Percentiles rank a stretch among this genome's conserved stretches.
phyloP scores from a whole-genome alignment of 2,113 vertebrate genomes.

The Cathartes aura region DNA sequence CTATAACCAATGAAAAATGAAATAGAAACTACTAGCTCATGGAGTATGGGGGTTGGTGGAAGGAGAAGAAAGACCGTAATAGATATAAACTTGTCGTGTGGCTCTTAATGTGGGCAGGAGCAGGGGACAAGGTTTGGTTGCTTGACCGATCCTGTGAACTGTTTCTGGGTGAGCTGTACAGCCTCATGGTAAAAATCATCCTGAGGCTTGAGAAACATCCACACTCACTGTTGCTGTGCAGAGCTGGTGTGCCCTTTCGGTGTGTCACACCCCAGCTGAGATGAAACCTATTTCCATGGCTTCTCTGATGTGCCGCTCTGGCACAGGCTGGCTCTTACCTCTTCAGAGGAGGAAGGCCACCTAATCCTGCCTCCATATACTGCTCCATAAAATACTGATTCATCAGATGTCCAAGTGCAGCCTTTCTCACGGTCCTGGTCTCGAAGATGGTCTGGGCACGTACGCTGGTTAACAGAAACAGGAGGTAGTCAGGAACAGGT shows the following conservation, averaged over 20 bases:
- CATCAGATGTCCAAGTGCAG: neutral
- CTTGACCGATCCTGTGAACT: neutral
- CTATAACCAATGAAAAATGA: neutral
- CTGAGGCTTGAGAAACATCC: neutral
- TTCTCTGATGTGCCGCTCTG: neutral
- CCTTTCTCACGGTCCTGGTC: neutral
- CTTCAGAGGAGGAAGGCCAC: neutral
- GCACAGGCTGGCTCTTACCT: neutral
- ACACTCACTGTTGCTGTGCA: neutral
- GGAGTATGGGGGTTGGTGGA: neutral
- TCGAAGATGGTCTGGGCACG: neutral
- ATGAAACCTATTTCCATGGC: neutral
- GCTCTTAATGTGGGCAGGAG: neutral
- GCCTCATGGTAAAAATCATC: neutral
- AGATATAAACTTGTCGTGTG: rapidly evolving
- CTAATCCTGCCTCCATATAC: neutral
- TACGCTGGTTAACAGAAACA: neutral
- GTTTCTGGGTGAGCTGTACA: neutral
- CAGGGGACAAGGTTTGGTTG: neutral
- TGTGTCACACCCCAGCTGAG: neutral
- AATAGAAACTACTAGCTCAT: neutral
- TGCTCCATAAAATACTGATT: neutral
- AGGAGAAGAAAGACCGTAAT: neutral
- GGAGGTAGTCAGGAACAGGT: neutral
- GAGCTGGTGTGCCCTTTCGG: neutral